Base-by-base conservation (phyloP, 2,797 vertebrate genomes). In the Clarias platycephalus region DNA sequence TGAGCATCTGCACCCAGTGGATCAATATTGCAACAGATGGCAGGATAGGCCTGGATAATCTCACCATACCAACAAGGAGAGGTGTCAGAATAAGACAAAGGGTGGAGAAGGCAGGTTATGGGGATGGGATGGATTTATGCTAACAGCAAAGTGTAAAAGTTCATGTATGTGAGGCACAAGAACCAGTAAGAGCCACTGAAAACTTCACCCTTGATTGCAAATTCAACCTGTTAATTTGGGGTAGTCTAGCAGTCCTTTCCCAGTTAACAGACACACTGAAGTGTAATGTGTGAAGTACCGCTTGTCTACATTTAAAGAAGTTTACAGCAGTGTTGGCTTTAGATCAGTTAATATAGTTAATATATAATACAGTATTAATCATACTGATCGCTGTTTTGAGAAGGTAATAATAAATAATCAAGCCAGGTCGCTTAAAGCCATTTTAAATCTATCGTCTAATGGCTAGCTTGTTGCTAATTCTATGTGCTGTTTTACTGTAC, bases 1-100 rank as follows among this genome's bases (percentile, higher is more conserved):
- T 58, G 53, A 76, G 72, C 18, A 31, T n/a, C 24, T 53, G 57
- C 24, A 82, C 28, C 24, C 10, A 44, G 40, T 6, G 53, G 68
- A 31, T 88, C 84, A 88, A 87, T 89, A 89, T 81, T 75, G 85
- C 83, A 89, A 88, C 87, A 90, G 88, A 89, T 81, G 83, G 88
- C 79, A 83, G 74, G 62, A 87, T 76, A 85, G 83, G 74, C 1
- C 53, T 76, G 74, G 31, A 77, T 34, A 24, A 24, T 37, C 26
- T 37, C 55, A 60, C 20, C 31, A 24, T 60, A 37, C 28, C 20
- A 22, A 53, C 82, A 84, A 67, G 55, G 26, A 84, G 10, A 26
- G 64, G 66, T 72, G 31, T 37, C 60, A 24, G 76, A 63, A 34
- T 16, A 67, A 81, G 68, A 63, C 79, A 18, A 49, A 49, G 9